phyloP scores from a whole-genome alignment of 2,888 invertebrate genomes.

The Anaspis maculata region DNA sequence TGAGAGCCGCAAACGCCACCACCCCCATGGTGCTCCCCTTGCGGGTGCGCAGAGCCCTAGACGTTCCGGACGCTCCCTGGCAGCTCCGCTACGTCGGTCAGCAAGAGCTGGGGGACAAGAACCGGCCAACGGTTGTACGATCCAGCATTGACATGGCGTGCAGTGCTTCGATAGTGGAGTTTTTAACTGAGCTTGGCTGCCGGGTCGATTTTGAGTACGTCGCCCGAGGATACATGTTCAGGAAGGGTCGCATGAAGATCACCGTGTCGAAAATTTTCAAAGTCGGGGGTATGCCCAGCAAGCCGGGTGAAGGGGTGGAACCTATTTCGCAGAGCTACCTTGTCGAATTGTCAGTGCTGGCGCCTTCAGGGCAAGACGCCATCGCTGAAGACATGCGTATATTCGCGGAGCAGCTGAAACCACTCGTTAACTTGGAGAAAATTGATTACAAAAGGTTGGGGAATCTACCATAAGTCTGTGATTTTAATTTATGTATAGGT shows the following conservation, averaged over 20 bases:
- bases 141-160: conserved; percentile 91
- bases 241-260: conserved; percentile 95
- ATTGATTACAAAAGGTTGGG: conserved; percentile 77
- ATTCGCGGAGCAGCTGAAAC: conserved; percentile 90
- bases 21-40: conserved; percentile 55
- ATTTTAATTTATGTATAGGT: too few species aligned
- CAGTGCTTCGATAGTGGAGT: conserved; percentile 82
- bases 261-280: conserved; percentile 92
- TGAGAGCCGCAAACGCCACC: conserved; percentile 55
- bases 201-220: conserved; percentile 90
- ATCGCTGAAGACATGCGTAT: conserved; percentile 93
- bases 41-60: conserved; percentile 75
- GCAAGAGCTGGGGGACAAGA: conserved; percentile 82
- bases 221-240: conserved; percentile 86
- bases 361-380: conserved; percentile 86
- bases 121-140: conserved; percentile 79
- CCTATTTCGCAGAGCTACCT: conserved; percentile 87
- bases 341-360: conserved; percentile 85
- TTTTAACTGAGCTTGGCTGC: conserved; percentile 85
- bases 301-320: conserved; percentile 63
- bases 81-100: conserved; percentile 89
- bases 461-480: conserved; percentile 16
- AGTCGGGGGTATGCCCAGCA: conserved; percentile 58
- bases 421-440: conserved; percentile 86
- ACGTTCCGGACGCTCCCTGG: conserved; percentile 76